A percentile compares a stretch with the other conserved stretches of the same genome.
phyloP scores from a whole-genome alignment of 2,797 vertebrate species.

The Anomalospiza imberbis region DNA sequence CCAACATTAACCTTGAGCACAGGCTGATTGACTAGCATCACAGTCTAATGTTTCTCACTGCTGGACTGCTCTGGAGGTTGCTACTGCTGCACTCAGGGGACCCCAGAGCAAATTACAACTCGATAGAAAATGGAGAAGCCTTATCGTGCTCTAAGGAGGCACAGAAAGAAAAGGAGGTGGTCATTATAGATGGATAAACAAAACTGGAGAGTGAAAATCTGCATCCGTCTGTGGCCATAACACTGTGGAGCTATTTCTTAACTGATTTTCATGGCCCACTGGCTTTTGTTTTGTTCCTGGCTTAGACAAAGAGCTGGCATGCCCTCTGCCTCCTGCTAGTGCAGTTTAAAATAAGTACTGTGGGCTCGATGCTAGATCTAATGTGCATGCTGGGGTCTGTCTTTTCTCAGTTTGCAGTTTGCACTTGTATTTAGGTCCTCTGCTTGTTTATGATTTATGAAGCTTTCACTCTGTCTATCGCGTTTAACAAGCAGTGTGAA shows the following conservation, averaged over 20 bases:
- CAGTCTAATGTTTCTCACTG: not conserved
- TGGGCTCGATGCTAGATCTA: not conserved
- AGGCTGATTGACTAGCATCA: not conserved
- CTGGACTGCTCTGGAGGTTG: not conserved
- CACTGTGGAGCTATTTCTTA: not conserved
- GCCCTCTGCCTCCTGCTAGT: not conserved
- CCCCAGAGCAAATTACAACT: not conserved
- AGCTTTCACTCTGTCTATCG: constrained; percentile 55
- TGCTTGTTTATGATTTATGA: constrained; percentile 69
- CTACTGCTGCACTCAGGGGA: not conserved
- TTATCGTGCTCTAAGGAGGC: not conserved
- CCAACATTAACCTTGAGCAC: not conserved
- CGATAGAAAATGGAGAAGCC: not conserved
- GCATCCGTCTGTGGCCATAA: not conserved
- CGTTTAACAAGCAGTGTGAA: constrained; percentile 50
- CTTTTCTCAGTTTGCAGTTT: not conserved
- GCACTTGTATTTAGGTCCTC: constrained; percentile 46
- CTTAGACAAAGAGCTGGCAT: not conserved
- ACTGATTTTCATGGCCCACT: not conserved
- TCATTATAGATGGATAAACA: not conserved
- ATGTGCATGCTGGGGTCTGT: not conserved
- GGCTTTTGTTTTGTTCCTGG: not conserved
- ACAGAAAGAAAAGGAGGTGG: not conserved
- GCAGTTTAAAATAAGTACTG: not conserved
- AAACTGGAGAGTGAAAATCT: not conserved